A percentile compares a stretch with the other conserved stretches of the same genome.
These are phyloP conservation scores for Tribolium madens DNA, from an alignment of 1,140 invertebrate genomes.

Conservation along the genomic window DNA sequence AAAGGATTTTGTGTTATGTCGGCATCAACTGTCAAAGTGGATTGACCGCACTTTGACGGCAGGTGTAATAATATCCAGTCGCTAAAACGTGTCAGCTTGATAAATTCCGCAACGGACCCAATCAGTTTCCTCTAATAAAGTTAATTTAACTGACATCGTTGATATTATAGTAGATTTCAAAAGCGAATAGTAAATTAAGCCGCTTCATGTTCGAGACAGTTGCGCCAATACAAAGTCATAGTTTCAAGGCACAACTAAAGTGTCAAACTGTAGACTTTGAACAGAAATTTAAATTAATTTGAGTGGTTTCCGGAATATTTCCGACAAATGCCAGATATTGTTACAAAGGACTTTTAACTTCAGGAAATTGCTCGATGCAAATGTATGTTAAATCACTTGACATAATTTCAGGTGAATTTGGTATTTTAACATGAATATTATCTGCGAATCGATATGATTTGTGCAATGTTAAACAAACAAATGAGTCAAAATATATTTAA, in stretches of 20 bases:
- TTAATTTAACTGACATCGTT: slow-evolving; percentile 22
- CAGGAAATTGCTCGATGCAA: neutral
- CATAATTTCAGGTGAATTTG: neutral
- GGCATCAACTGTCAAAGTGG: slow-evolving; percentile 2
- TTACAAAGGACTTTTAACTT: too few species aligned
- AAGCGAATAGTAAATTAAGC: slow-evolving; percentile 7
- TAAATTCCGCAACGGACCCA: slow-evolving; percentile 14
- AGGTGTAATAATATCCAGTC: slow-evolving; percentile 12
- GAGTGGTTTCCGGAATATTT: slow-evolving; percentile 28
- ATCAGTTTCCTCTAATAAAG: slow-evolving; percentile 24
- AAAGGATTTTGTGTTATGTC: slow-evolving; percentile 19
- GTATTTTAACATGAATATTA: neutral
- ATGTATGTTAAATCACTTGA: neutral
- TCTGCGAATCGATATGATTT: neutral
- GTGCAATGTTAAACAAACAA: neutral
- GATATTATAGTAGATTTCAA: slow-evolving; percentile 7
- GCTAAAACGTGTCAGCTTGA: neutral
- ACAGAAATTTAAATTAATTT: slow-evolving; percentile 32
- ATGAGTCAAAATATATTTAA: neutral
- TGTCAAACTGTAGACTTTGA: neutral
- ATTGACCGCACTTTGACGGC: neutral
- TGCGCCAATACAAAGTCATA: slow-evolving; percentile 19
- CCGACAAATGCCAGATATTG: neutral
- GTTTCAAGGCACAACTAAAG: slow-evolving; percentile 19
- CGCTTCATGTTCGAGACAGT: slow-evolving; percentile 30